Percentiles rank a stretch among this genome's conserved stretches.
Conservation (phyloP, 1,140 invertebrate species). For the Brachionus plicatilis region DNA sequence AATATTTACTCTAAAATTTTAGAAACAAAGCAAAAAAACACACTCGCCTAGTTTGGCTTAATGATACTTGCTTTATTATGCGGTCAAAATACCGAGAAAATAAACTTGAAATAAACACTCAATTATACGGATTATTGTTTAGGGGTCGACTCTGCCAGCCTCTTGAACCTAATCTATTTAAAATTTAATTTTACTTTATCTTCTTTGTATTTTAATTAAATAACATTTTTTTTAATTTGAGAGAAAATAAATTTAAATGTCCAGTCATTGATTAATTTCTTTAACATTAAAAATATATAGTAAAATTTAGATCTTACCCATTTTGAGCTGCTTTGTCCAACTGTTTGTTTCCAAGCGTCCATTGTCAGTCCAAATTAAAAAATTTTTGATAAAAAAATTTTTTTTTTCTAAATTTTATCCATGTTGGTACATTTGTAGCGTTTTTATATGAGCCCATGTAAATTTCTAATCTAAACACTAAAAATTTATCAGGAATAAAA, state of each 20-base stretch:
- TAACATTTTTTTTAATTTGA: background rate
- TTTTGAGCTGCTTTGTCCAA: background rate
- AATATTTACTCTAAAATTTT: constrained; percentile 14
- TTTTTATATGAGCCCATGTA: background rate
- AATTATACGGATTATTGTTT: background rate
- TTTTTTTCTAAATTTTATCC: background rate
- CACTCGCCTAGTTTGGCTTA: background rate
- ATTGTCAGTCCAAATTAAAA: background rate
- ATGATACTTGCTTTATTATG: background rate
- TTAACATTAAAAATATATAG: background rate
- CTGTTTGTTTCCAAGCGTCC: background rate
- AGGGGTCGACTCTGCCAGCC: background rate
- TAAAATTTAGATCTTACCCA: constrained; percentile 6
- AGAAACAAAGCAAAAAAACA: background rate
- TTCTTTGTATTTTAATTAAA: too few species aligned
- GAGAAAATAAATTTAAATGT: too few species aligned
- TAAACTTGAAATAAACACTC: constrained; percentile 1
- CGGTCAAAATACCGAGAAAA: constrained; percentile 33
- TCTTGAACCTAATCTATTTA: background rate
- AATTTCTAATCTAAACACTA: constrained; percentile 29
- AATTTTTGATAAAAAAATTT: background rate
- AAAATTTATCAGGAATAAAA: constrained; percentile 24
- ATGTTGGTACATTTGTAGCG: background rate
- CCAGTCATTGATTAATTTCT: too few species aligned
- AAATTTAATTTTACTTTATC: background rate